A percentile compares a stretch with the other conserved stretches of the same genome.
Conservation (phyloP, 2,888 invertebrate genomes). For the Drosophila anceps region DNA sequence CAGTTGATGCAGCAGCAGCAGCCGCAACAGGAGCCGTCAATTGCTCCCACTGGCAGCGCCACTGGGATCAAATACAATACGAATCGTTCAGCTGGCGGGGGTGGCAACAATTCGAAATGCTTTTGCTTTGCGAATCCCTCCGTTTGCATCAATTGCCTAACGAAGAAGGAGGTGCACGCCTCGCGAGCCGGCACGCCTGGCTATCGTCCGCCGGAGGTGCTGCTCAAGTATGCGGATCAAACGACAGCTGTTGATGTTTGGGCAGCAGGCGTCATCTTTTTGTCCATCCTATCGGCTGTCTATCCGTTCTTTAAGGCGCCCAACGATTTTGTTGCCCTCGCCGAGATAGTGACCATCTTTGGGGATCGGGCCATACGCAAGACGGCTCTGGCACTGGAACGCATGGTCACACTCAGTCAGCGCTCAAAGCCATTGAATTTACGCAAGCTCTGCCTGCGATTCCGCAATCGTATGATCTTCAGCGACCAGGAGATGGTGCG, state of each 20-base stretch:
- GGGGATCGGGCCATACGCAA: slow-evolving; percentile 90
- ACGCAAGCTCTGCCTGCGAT: slow-evolving; percentile 85
- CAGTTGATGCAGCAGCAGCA: slow-evolving; percentile 1
- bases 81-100: slow-evolving; percentile 65
- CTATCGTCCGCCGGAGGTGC: slow-evolving; percentile 94
- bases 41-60: slow-evolving; percentile 14
- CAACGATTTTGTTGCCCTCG: slow-evolving; percentile 92
- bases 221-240: slow-evolving; percentile 92
- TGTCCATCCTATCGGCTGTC: slow-evolving; percentile 91
- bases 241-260: slow-evolving; percentile 95
- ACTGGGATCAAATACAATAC: slow-evolving; percentile 74
- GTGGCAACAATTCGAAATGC: slow-evolving; percentile 85
- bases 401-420: slow-evolving; percentile 87
- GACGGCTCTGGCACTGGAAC: slow-evolving; percentile 88
- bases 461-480: slow-evolving; percentile 83
- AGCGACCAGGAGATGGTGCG: slow-evolving; percentile 77
- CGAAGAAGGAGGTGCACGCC: slow-evolving; percentile 89
- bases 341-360: slow-evolving; percentile 92
- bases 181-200: slow-evolving; percentile 95
- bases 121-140: slow-evolving; percentile 89
- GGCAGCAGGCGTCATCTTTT: slow-evolving; percentile 94
- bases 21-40: not conserved
- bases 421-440: slow-evolving; percentile 86
- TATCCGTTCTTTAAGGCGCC: slow-evolving; percentile 94
- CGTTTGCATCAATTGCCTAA: slow-evolving; percentile 89